phyloP scores from a whole-genome alignment of 1,140 invertebrate genomes.

The Brachionus sp. region DNA sequence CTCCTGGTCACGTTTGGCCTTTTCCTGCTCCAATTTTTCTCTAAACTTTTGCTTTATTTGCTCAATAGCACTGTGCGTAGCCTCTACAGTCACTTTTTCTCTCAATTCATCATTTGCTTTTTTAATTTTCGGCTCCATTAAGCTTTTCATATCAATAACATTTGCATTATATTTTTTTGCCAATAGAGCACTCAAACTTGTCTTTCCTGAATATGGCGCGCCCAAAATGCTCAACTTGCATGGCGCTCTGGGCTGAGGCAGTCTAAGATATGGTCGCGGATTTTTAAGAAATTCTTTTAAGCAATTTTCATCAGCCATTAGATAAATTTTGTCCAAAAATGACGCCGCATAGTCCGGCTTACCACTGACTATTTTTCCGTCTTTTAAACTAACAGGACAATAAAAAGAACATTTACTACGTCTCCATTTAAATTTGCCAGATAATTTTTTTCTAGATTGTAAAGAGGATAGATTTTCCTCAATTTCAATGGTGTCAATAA shows the following conservation, averaged over 20 bases:
- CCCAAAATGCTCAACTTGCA: constrained; percentile 57
- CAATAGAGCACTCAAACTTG: constrained; percentile 52
- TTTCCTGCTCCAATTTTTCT: constrained; percentile 45
- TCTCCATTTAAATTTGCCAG: constrained; percentile 56
- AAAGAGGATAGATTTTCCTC: constrained; percentile 56
- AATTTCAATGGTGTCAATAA: constrained; percentile 49
- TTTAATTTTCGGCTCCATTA: constrained; percentile 26
- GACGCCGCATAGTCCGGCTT: constrained; percentile 58
- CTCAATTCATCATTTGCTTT: constrained; percentile 36
- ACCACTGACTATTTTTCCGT: constrained; percentile 55
- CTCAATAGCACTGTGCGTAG: neutral
- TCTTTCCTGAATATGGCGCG: constrained; percentile 55
- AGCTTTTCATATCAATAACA: constrained; percentile 49
- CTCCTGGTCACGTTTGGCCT: neutral
- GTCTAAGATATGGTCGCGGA: constrained; percentile 56
- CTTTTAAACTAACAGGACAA: constrained; percentile 58
- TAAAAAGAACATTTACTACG: constrained; percentile 54
- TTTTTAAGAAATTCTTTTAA: constrained; percentile 59
- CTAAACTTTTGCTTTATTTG: constrained; percentile 27
- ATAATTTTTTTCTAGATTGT: constrained; percentile 47
- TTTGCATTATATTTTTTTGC: constrained; percentile 58
- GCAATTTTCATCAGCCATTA: constrained; percentile 55
- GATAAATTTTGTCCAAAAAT: constrained; percentile 56
- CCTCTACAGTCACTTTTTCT: constrained; percentile 7
- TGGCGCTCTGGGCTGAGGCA: constrained; percentile 57